Conservation (phyloP, 2,797 vertebrate genomes). For the Aplochiton taeniatus region DNA sequence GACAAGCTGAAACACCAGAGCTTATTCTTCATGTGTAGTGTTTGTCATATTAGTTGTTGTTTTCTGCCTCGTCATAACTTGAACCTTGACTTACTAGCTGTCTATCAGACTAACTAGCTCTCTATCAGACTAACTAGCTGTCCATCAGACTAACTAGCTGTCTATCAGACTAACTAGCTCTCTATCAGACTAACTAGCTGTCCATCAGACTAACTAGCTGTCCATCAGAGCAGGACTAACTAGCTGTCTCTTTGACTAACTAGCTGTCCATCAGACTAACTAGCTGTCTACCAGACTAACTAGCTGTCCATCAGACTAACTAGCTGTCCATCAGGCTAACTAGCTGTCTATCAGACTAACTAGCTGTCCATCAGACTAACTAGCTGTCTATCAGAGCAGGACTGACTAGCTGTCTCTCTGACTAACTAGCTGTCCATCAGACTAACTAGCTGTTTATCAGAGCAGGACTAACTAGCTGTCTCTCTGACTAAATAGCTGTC, state of each 20-base stretch:
- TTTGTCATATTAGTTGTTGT: too few species aligned
- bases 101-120: background rate
- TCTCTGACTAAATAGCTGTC: too few species aligned
- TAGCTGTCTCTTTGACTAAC: too few species aligned
- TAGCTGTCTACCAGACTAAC: background rate
- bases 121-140: constrained; percentile 17
- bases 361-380: background rate
- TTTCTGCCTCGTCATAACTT: too few species aligned
- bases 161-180: constrained; percentile 16
- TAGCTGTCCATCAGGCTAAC: background rate
- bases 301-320: constrained; percentile 19
- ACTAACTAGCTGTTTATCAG: constrained; percentile 23
- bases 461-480: too few species aligned
- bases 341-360: constrained; percentile 20
- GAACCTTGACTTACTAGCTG: too few species aligned
- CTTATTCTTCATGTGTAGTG: too few species aligned
- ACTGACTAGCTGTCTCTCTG: too few species aligned
- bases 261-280: constrained; percentile 19
- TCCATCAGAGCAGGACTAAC: too few species aligned
- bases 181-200: background rate
- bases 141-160: background rate
- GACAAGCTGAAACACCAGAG: too few species aligned
- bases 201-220: constrained; percentile 16
- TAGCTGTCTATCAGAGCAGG: constrained; percentile 31
- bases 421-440: too few species aligned